Evolutionary conservation across 2,797 vertebrate genomes (phyloP), one percentile per base, ranked within the genome.

Genomic region (Merluccius polli): DNA sequence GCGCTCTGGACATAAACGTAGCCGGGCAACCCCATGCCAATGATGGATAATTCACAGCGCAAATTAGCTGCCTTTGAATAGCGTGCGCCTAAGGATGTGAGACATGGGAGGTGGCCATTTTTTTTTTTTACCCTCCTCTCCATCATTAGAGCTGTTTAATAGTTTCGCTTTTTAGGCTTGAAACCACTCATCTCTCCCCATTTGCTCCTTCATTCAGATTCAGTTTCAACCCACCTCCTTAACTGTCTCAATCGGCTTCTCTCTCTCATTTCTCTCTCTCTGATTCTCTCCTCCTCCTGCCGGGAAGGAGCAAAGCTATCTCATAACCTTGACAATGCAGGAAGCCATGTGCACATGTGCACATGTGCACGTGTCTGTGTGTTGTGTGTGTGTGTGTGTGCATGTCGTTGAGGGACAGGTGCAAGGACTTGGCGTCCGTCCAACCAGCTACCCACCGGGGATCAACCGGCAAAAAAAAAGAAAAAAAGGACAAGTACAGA

Each of bases 41-140:
- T 8, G 27, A 65, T 15, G 24, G 88, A 91, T 92, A 92, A 93
- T 93, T 91, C 93, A 93, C 92, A 88, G 90, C 90, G 86, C 89
- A 88, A 91, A 92, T 92, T 91, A 92, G 81, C 78, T 78, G 83
- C 86, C 89, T 90, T 89, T 91, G 90, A 91, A 92, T 90, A 91
- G 89, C 87, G 90, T 88, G 89, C 87, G 91, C 89, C 89, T 89
- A 87, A 92, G 91, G 91, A 92, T 80, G 89, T 84, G 84, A 84
- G 89, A 88, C 82, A 71, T 32, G 36, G 77, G 12, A 78, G 73
- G 84, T 12, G 27, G 79, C 78, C 73, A 72, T 70, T 79, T 86
- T 83, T 78, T 80, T 77, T 90, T 81, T 79, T 81, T 78, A 73
- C 35, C 27, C 67, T 15, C 36, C 82, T 38, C 80, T 75, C 2